Evolutionary conservation across 1,140 invertebrate species (phyloP), one percentile per base, ranked within the genome.

Genomic region (Diabrotica undecimpunctata): DNA sequence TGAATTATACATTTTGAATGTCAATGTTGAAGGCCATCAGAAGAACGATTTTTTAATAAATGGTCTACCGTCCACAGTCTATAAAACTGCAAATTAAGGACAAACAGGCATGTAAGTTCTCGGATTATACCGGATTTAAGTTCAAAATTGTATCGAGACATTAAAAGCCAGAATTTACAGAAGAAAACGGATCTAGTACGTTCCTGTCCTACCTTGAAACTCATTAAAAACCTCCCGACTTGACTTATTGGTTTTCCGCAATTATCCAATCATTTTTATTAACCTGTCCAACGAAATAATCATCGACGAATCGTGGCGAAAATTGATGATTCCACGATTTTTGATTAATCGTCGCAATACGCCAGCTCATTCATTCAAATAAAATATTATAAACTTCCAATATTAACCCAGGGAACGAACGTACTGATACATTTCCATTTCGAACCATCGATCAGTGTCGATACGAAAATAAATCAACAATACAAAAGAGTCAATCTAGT

Each of bases 261-360:
- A 46, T 46, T 46, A 46, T 6, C 41, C 41, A 46, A 46, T 46
- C 41, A 46, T 46, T 46, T 46, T 46, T 46, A 46, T 46, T 46
- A 46, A 46, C 41, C 41, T 46, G 41, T 46, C 41, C 41, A 6
- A 46, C 41, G n/a, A 46, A 46, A 46, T 46, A 46, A 46, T 46
- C 41, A 46, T 46, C 41, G 8, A 10, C 41, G 41, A 46, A 46
- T 46, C n/a, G 41, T 46, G 8, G 41, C n/a, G 41, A 46, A 46
- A 46, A 46, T 46, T 46, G 41, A 46, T 46, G 41, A n/a, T 46
- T 46, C 41, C 41, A 46, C 41, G 8, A 46, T 46, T 10, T 46
- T 46, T 46, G 41, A 46, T 46, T 46, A 46, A 46, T 46, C 41
- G 41, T 46, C 41, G 41, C 41, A 4, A 25, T 25, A 25, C 25